These are phyloP conservation scores for Xenentodon cancila DNA, from an alignment of 2,797 vertebrate species.

Conservation along the genomic window DNA sequence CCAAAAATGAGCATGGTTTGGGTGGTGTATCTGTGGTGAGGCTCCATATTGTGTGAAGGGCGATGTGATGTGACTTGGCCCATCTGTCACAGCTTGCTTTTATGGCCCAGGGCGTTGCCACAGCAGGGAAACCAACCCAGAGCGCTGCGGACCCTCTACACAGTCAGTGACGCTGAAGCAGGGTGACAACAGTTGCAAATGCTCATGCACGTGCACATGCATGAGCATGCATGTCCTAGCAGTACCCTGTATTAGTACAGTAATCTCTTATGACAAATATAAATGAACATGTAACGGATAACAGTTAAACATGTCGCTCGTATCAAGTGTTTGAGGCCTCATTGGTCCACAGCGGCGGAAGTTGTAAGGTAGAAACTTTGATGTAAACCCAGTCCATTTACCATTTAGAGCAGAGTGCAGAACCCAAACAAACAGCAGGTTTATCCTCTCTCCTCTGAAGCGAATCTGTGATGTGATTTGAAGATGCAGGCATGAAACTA, in stretches of 20 bases:
- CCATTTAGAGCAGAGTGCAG: no score
- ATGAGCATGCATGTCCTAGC: no score
- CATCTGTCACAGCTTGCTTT: slow-evolving; percentile 55
- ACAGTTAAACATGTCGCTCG: background rate
- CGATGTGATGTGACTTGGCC: slow-evolving; percentile 50
- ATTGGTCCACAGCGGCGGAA: background rate
- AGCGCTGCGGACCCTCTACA: slow-evolving; percentile 1
- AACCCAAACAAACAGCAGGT: background rate
- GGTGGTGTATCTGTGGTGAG: slow-evolving; percentile 8
- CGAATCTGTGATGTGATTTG: background rate
- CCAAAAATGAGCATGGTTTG: background rate
- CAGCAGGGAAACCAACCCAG: slow-evolving; percentile 22
- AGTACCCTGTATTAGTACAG: no score
- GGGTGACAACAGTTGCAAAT: slow-evolving; percentile 16
- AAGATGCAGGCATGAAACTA: background rate
- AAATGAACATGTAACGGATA: slow-evolving; percentile 1
- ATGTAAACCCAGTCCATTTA: background rate
- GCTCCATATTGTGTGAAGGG: slow-evolving; percentile 17
- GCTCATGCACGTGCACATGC: background rate
- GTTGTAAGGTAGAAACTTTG: no score
- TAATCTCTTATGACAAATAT: background rate
- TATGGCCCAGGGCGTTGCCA: slow-evolving; percentile 34
- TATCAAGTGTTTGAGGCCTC: background rate
- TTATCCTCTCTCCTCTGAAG: background rate
- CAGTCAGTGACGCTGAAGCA: slow-evolving; percentile 35